Evolutionary conservation across 2,888 invertebrate genomes (phyloP), one percentile per base, ranked within the genome.

Genomic region (Heliconius erato): DNA sequence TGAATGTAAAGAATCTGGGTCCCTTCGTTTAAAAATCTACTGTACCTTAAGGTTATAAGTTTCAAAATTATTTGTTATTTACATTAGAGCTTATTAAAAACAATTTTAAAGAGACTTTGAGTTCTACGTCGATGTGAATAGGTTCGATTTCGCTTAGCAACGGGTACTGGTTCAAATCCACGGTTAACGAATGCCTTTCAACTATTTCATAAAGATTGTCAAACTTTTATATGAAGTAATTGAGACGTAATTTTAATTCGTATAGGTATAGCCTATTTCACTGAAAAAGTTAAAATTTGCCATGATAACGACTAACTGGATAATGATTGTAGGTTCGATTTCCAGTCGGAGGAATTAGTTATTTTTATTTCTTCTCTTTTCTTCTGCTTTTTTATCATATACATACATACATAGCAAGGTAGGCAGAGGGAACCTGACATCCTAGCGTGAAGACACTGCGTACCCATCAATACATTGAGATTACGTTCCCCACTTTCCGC

Each of bases 161-260:
- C 79, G 49, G 78, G 82, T 81, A 78, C 83, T 77, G 74, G 86
- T 81, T 80, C 84, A 83, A 82, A 86, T 85, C 87, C 87, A 84
- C 84, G 78, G 84, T 84, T 88, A 87, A 88, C 85, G 83, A 86
- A 83, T 80, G 84, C 85, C 83, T 86, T 80, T 79, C 86, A 87
- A 84, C 86, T 85, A 86, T 40, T 71, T 80, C 23, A 54, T 85
- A 86, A 86, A 82, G 84, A 77, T 83, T n/a, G 54, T 35, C 68
- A 86, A 86, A 82, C 78, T 85, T 85, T 54, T 81, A 72, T 23
- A 65, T 12, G 14, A 16, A 74, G 28, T 80, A 32, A 35, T 72
- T 81, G 67, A 35, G 26, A 32, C n/a, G 23, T 71, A 59, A 32
- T 12, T 79, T 54, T 2, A 67, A 5, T 26, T 23, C 5, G 44